Base-by-base conservation (phyloP, 1,140 invertebrate genomes). In the Leptoteleia sp. region DNA sequence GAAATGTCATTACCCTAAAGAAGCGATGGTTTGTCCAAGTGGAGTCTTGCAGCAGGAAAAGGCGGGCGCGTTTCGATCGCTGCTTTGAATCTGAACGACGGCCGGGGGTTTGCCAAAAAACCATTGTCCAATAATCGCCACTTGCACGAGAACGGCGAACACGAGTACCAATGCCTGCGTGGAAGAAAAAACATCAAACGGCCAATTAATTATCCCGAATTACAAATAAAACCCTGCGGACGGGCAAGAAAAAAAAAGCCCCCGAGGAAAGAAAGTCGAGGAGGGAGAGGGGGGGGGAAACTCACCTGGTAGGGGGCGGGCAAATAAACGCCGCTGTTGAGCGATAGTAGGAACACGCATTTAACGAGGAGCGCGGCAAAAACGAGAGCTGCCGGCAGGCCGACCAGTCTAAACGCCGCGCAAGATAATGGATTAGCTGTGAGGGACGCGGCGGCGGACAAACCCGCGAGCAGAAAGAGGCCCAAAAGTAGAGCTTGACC, bases 361-460 rank as follows among this genome's bases (percentile, higher is more conserved):
- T 99, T 98, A 64, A 98, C 97, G 54, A 99, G 91, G 16, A 99
- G 91, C 0, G 97, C 94, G 9, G 95, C 94, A 85, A 98, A 98
- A 13, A 97, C 94, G n/a, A 98, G 91, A 9, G 95, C 93, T 77
- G 96, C 97, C 1, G 95, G 93, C 9, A 97, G 91, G 17, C 97
- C 96, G 11, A 96, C 94, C 70, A 98, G 93, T 31, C 96, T 91
- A 55, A 95, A 94, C 8, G 96, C 93, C 7, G 94, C 95, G 82
- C 97, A 98, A 0, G 95, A 95, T 29, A 94, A 89, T 1, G 93
- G 91, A 25, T 94, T 95, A 11, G 96, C 96, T 17, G 94, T 92
- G 0, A 94, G 92, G 0, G 96, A 93, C 15, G 95, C 93, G 0
- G 96, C 91, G 3, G 96, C 94, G 0, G 94, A 94, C 1, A 96